phyloP scores from a whole-genome alignment of 1,140 invertebrate species.

The Cydia strobilella region DNA sequence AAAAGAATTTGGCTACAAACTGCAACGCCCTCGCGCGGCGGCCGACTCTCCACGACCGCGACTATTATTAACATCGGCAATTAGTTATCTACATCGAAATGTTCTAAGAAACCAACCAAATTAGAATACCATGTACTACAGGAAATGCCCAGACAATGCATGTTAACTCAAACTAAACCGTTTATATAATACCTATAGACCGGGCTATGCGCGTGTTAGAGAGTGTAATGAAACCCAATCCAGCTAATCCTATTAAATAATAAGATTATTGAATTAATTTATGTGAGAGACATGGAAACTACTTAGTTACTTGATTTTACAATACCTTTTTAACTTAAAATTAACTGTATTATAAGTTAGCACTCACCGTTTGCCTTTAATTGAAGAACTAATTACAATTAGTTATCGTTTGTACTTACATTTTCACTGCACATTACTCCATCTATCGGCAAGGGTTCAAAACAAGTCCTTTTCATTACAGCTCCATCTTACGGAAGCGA shows the following conservation, averaged over 20 bases:
- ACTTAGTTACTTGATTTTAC: neutral
- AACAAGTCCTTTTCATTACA: slow-evolving; percentile 37
- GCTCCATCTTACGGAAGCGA: slow-evolving; percentile 55
- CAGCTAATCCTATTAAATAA: neutral
- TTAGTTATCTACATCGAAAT: slow-evolving; percentile 22
- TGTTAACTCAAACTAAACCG: neutral
- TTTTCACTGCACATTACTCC: slow-evolving; percentile 48
- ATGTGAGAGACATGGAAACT: neutral
- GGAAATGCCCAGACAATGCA: neutral
- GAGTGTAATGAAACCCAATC: neutral
- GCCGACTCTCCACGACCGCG: neutral
- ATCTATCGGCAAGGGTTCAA: slow-evolving; percentile 47
- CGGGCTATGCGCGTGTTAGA: no score
- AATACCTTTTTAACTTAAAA: neutral
- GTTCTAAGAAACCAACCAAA: neutral
- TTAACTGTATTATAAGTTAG: neutral
- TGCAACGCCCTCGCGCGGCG: neutral
- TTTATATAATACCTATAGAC: neutral
- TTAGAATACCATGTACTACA: neutral
- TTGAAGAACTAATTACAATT: slow-evolving; percentile 35
- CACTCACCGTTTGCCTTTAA: slow-evolving; percentile 17
- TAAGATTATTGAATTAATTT: neutral
- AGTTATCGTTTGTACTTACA: slow-evolving; percentile 36
- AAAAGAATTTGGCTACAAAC: slow-evolving; percentile 21
- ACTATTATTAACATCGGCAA: slow-evolving; percentile 22